A percentile compares a stretch with the other conserved stretches of the same genome.
phyloP scores from a whole-genome alignment of 2,113 vertebrate genomes.

The Falcunculus frontatus region DNA sequence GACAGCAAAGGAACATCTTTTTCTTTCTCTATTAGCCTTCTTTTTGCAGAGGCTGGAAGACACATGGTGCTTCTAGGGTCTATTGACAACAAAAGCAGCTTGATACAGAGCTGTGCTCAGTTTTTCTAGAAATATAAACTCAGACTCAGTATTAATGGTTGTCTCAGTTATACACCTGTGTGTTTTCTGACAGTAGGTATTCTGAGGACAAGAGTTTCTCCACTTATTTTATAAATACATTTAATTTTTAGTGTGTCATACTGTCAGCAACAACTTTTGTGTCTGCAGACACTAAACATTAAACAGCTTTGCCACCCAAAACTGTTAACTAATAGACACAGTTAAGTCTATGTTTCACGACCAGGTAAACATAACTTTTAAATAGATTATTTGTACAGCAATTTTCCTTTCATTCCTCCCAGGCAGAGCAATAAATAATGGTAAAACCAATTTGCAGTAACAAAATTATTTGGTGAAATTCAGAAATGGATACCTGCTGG shows the following conservation, averaged over 20 bases:
- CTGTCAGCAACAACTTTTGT: neutral
- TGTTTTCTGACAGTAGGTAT: neutral
- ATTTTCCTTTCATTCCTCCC: neutral
- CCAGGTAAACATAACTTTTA: neutral
- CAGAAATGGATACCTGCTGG: neutral
- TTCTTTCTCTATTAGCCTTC: slow-evolving; percentile 24
- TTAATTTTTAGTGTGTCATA: neutral
- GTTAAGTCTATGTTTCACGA: neutral
- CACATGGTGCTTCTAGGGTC: neutral
- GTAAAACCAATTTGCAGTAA: neutral
- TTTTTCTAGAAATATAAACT: neutral
- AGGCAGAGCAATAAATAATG: neutral
- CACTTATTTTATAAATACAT: neutral
- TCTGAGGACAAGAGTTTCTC: neutral
- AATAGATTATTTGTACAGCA: neutral
- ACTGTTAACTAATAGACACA: neutral
- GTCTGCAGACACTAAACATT: neutral
- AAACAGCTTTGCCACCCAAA: neutral
- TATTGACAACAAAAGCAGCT: neutral
- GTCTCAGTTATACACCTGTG: neutral
- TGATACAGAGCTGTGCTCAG: neutral
- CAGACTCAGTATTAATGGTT: neutral
- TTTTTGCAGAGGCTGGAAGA: neutral
- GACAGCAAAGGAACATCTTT: slow-evolving; percentile 23
- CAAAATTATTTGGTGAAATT: neutral